Percentiles rank a stretch among this genome's conserved stretches.
Evolutionary conservation across 2,113 vertebrate genomes (phyloP).

Genomic region (Podocnemis expansa): DNA sequence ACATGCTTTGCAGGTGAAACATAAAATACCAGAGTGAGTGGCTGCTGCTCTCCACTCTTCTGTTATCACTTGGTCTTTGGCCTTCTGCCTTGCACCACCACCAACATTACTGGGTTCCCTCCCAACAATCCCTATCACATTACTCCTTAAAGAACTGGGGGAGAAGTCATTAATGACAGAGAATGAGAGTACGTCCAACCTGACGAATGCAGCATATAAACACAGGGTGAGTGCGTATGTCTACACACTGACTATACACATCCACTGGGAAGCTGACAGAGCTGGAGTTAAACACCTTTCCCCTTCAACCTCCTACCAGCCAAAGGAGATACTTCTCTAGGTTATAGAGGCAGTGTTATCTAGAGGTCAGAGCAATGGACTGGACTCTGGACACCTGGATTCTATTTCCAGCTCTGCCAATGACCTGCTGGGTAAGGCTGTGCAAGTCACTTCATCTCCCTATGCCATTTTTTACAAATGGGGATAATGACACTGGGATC

Average conservation of each 20-base stretch:
- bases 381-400: background rate
- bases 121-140: background rate
- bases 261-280: background rate
- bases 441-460: background rate
- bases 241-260: background rate
- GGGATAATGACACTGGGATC: background rate
- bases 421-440: background rate
- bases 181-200: background rate
- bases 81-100: background rate
- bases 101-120: background rate
- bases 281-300: background rate
- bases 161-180: background rate
- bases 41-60: background rate
- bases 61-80: background rate
- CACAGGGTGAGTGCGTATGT: background rate
- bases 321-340: background rate
- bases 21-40: background rate
- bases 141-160: background rate
- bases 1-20: background rate
- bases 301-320: background rate
- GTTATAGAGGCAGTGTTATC: background rate
- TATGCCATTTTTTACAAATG: background rate
- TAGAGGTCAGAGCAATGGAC: background rate
- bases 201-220: background rate
- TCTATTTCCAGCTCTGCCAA: background rate